Base-by-base conservation (phyloP, 2,888 invertebrate species). In the Apamea epomidion region DNA sequence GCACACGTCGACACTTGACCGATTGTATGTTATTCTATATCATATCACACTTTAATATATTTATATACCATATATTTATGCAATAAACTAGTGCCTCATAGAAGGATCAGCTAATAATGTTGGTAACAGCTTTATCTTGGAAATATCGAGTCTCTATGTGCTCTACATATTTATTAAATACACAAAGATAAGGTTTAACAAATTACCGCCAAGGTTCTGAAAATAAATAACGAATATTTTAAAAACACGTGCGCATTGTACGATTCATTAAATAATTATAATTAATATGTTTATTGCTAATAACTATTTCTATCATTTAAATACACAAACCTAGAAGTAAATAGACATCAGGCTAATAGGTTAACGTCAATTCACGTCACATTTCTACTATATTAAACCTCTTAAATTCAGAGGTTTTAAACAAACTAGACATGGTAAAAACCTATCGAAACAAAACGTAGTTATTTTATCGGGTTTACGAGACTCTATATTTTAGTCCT, bases 1-100 rank as follows among this genome's bases (percentile, higher is more conserved):
- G 93, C 96, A 97, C 94, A 96, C 96, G 90, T 96, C 97, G 91
- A 97, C 96, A 90, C 96, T 97, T 93, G 97, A 97, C 96, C 92
- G 97, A 97, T 96, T 97, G 97, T 97, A 97, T 93, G 97, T 97
- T 96, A 94, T 93, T 90, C 91, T 91, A 90, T 91, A 91, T 89
- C 90, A 87, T 90, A 92, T 92, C 86, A 88, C 90, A 87, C 45
- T 90, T 80, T 82, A 87, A 87, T 87, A 80, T 90, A 90, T 88
- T 82, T 85, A 83, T 86, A 84, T 88, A 83, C 76, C 83, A 87
- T 78, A 81, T 78, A 81, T 84, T 75, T 78, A 88, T 83, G 81
- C 87, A 80, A 84, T 80, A 75, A 81, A 80, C 65, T 79, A 70
- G 75, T 76, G 76, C 78, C 74, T 80, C 58, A 76, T 75, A 74